phyloP scores from a whole-genome alignment of 2,113 vertebrate species.

The Numida meleagris region DNA sequence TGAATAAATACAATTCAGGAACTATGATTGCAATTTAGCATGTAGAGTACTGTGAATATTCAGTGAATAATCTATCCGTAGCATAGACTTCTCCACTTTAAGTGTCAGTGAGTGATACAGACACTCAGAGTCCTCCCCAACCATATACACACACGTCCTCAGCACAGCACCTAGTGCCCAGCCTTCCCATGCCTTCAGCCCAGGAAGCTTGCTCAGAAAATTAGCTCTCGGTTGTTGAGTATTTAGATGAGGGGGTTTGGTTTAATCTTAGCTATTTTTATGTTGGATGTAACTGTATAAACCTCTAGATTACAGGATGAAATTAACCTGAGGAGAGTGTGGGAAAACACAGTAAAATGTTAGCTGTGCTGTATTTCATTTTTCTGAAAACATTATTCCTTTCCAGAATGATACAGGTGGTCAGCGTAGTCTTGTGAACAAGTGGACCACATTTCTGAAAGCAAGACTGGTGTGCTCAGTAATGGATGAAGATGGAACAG shows the following conservation, averaged over 20 bases:
- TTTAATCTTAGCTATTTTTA: neutral
- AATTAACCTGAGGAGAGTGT: neutral
- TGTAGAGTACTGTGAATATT: neutral
- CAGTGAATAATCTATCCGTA: neutral
- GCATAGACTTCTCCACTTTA: neutral
- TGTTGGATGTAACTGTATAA: neutral
- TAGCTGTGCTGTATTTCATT: neutral
- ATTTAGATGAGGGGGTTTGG: neutral
- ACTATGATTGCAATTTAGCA: neutral
- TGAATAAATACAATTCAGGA: neutral
- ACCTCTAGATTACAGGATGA: neutral
- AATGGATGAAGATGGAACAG: conserved; percentile 93
- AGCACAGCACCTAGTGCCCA: neutral
- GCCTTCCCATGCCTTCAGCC: neutral
- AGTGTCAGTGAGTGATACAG: neutral
- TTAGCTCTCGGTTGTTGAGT: neutral
- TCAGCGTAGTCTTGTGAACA: conserved; percentile 96
- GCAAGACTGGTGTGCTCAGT: conserved; percentile 96
- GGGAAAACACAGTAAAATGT: neutral
- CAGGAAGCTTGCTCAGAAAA: neutral
- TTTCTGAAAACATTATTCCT: conserved; percentile 35
- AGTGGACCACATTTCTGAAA: conserved; percentile 98
- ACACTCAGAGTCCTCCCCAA: neutral
- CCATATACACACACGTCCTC: neutral
- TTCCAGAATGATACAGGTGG: conserved; percentile 96